Percentiles rank a stretch among this genome's conserved stretches.
phyloP scores from a whole-genome alignment of 2,888 invertebrate species.

The Diogma glabrata region DNA sequence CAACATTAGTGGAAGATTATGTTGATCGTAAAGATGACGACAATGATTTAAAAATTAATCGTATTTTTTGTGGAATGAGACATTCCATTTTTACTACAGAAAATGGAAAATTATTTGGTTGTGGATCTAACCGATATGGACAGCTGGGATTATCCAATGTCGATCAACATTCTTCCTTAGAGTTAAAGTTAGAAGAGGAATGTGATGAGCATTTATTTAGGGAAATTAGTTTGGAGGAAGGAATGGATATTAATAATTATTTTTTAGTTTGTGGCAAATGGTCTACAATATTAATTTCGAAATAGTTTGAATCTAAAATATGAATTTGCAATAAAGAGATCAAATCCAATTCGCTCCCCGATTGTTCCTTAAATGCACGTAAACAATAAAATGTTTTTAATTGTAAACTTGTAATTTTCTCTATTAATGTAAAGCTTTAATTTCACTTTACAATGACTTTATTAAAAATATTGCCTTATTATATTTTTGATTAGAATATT shows the following conservation, averaged over 20 bases:
- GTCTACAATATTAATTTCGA: slow-evolving; percentile 33
- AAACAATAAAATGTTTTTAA: too few species aligned
- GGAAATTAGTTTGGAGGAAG: slow-evolving; percentile 24
- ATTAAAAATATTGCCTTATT: too few species aligned
- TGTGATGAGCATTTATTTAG: slow-evolving; percentile 27
- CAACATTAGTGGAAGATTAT: slow-evolving; percentile 29
- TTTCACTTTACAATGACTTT: too few species aligned
- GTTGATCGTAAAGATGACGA: slow-evolving; percentile 19
- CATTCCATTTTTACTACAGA: slow-evolving; percentile 62
- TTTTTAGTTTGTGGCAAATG: slow-evolving; percentile 39
- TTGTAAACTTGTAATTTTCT: too few species aligned
- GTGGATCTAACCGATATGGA: slow-evolving; percentile 74
- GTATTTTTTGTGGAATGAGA: slow-evolving; percentile 61
- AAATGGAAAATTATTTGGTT: slow-evolving; percentile 55
- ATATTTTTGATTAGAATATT: too few species aligned
- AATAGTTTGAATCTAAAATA: too few species aligned
- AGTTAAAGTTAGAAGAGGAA: slow-evolving; percentile 20
- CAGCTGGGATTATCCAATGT: slow-evolving; percentile 57
- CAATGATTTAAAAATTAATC: slow-evolving; percentile 31
- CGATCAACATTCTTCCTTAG: too few species aligned
- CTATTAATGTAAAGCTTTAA: too few species aligned
- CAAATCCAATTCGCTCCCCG: too few species aligned
- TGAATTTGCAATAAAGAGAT: too few species aligned
- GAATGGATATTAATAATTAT: slow-evolving; percentile 18
- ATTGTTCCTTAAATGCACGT: too few species aligned